Percentiles rank a stretch among this genome's conserved stretches.
Conservation (phyloP, 2,888 invertebrate genomes). For the Drosophila gaucha region DNA sequence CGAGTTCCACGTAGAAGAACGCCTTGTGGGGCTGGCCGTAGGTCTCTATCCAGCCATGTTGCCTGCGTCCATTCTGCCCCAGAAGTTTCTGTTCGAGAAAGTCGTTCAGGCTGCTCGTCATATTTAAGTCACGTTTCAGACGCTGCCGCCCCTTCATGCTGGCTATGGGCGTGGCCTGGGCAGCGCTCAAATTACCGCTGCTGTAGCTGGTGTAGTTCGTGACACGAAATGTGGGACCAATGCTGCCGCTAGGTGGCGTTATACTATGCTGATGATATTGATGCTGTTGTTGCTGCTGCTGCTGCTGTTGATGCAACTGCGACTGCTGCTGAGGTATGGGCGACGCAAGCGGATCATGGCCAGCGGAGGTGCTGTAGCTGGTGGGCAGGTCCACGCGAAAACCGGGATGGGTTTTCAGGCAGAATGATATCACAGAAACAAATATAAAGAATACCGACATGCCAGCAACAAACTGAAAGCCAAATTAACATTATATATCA, state of each 20-base stretch:
- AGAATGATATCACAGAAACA: constrained; percentile 97
- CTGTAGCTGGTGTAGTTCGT: constrained; percentile 77
- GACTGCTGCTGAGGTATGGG: constrained; percentile 68
- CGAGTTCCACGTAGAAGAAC: constrained; percentile 96
- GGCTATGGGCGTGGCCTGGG: constrained; percentile 73
- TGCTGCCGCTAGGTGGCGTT: constrained; percentile 70
- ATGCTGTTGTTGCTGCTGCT: constrained; percentile 51
- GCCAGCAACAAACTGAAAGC: constrained; percentile 92
- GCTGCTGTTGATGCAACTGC: constrained; percentile 37
- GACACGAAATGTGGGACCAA: constrained; percentile 77
- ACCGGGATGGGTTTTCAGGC: constrained; percentile 97
- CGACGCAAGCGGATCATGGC: constrained; percentile 68
- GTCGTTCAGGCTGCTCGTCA: constrained; percentile 64
- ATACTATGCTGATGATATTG: constrained; percentile 67
- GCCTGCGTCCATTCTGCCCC: constrained; percentile 65
- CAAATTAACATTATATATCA: not conserved
- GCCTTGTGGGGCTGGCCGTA: constrained; percentile 88
- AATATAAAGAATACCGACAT: constrained; percentile 98
- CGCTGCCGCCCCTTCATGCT: constrained; percentile 75
- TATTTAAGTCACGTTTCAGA: constrained; percentile 74
- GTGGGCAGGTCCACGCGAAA: constrained; percentile 88
- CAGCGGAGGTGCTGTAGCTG: constrained; percentile 48
- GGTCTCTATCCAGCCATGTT: constrained; percentile 85
- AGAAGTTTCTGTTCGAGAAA: constrained; percentile 72
- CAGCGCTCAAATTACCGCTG: constrained; percentile 74